Evolutionary conservation across 2,888 invertebrate species (phyloP).

Genomic region (Conus canariensis): DNA sequence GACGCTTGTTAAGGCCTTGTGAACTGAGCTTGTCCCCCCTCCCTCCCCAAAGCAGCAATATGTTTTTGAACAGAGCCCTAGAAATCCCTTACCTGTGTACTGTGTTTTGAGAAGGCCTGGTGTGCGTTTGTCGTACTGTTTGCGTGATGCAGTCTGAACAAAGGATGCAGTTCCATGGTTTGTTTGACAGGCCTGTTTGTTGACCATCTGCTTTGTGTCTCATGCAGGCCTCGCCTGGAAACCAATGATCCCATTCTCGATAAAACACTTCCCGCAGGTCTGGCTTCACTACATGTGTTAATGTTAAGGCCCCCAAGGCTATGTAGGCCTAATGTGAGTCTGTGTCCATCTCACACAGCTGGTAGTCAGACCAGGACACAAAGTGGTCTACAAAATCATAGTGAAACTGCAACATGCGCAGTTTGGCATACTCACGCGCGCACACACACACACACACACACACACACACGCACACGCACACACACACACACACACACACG

Average conservation of each 20-base stretch:
- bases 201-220: not conserved
- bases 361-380: constrained; percentile 52
- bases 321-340: constrained; percentile 26
- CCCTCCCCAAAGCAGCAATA: not conserved
- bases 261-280: not conserved
- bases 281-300: not conserved
- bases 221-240: constrained; percentile 12
- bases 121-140: not conserved
- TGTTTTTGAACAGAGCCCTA: not conserved
- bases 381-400: constrained; percentile 56
- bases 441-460: constrained; percentile 57
- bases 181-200: not conserved
- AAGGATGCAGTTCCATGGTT: not conserved
- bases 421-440: constrained; percentile 50
- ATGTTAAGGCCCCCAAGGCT: not conserved
- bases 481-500: too few species aligned
- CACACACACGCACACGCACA: not conserved
- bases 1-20: not conserved
- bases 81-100: not conserved
- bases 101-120: constrained; percentile 32
- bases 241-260: not conserved
- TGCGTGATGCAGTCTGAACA: not conserved
- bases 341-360: constrained; percentile 57
- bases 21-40: not conserved
- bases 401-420: constrained; percentile 51